Base-by-base conservation (phyloP, 2,888 invertebrate genomes). In the Linyphia triangularis region DNA sequence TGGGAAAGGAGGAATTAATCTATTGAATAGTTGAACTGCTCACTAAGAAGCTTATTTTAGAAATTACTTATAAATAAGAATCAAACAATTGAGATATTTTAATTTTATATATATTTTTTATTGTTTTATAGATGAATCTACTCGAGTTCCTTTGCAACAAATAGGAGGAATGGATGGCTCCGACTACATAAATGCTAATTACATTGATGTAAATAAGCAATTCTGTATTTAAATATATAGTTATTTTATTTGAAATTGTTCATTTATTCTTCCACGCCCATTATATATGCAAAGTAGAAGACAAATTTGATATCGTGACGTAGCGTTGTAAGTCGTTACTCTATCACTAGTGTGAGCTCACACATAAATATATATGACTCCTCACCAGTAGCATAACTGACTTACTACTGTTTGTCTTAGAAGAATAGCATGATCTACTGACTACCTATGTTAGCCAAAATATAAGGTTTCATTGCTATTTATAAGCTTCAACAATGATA, bases 171-270 rank as follows among this genome's bases (percentile, higher is more conserved):
- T 96, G 83, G 98, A 99, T 92, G 98, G 97, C 0, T 98, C 98
- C 1, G 99, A 99, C 93, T 99, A 99, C 93, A 98, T 99, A 91
- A 99, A 99, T 93, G 99, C 99, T 57, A 98, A 98, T 92, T 97
- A 99, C 92, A 97, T 99, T 90, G 99, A 99, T 93, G 99, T 93
- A 91, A 92, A 92, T 91, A 22, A 9, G n/a, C n/a, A n/a, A n/a
- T n/a, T n/a, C n/a, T n/a, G n/a, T n/a, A n/a, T n/a, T n/a, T n/a
- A n/a, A n/a, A n/a, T n/a, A n/a, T n/a, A n/a, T n/a, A n/a, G n/a
- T n/a, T n/a, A n/a, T n/a, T n/a, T n/a, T n/a, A n/a, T n/a, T n/a
- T n/a, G n/a, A n/a, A n/a, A n/a, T n/a, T n/a, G n/a, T n/a, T n/a
- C n/a, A n/a, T n/a, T n/a, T n/a, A n/a, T n/a, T n/a, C n/a, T n/a